Conservation (phyloP, 2,888 invertebrate species). For the Antheraea assamensis region DNA sequence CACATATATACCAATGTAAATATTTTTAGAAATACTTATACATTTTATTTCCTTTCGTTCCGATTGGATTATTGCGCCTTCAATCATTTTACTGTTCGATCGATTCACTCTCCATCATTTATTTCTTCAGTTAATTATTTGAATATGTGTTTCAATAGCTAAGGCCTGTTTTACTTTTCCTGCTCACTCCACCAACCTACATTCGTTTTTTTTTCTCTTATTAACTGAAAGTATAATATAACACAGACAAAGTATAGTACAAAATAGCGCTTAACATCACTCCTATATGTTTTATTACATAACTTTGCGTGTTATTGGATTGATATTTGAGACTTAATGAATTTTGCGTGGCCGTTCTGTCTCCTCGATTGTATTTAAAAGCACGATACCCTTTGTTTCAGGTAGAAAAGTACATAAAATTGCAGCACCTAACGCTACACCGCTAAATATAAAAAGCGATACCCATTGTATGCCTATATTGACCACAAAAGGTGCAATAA, state of each 20-base stretch:
- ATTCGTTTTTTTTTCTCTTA: no score
- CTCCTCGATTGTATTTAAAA: slow-evolving; percentile 68
- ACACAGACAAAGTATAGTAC: no score
- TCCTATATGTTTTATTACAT: not conserved
- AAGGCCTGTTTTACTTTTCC: no score
- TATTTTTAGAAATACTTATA: not conserved
- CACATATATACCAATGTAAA: not conserved
- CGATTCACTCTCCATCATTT: no score
- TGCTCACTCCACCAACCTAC: no score
- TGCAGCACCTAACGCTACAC: slow-evolving; percentile 58
- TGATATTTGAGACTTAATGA: not conserved
- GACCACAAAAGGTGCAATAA: slow-evolving; percentile 86
- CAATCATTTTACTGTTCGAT: no score
- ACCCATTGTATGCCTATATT: slow-evolving; percentile 73
- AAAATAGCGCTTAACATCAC: not conserved
- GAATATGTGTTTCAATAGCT: no score
- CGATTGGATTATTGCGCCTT: no score
- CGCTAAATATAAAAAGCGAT: slow-evolving; percentile 65
- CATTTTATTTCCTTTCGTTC: no score
- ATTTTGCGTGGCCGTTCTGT: slow-evolving; percentile 40
- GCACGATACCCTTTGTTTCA: slow-evolving; percentile 66
- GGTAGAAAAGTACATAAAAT: slow-evolving; percentile 63
- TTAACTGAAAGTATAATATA: no score
- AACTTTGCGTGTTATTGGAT: not conserved
- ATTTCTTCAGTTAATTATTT: no score